Evolutionary conservation across 1,140 invertebrate genomes (phyloP).

Genomic region (Melipona quadrifasciata): DNA sequence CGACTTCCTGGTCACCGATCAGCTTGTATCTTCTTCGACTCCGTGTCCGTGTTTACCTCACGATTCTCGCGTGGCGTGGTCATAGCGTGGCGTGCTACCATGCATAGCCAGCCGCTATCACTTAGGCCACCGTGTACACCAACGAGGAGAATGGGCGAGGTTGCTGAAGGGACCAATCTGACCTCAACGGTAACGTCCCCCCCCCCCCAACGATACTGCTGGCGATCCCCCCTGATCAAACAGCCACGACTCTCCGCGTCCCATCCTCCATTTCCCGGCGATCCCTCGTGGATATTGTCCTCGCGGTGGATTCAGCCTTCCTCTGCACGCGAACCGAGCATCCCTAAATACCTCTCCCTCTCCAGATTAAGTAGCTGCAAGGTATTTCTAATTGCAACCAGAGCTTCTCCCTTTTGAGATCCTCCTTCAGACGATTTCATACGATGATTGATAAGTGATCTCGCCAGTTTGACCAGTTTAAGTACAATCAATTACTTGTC

Average conservation of each 20-base stretch:
- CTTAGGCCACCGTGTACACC: slow-evolving; percentile 5
- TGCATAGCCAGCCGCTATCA: slow-evolving; percentile 47
- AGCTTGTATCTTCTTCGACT: slow-evolving; percentile 63
- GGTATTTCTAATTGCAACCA: too few relatives aligned
- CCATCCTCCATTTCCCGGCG: slow-evolving; percentile 42
- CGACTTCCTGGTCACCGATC: slow-evolving; percentile 62
- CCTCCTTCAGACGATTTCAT: too few relatives aligned
- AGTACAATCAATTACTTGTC: too few relatives aligned
- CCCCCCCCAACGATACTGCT: slow-evolving; percentile 49
- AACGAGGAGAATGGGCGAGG: slow-evolving; percentile 53
- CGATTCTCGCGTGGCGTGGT: slow-evolving; percentile 57
- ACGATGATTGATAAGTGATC: too few relatives aligned
- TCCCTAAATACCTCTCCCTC: neutral
- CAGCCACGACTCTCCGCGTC: slow-evolving; percentile 32
- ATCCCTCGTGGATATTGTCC: neutral
- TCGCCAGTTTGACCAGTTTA: too few relatives aligned
- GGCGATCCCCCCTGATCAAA: slow-evolving; percentile 49
- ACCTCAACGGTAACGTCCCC: slow-evolving; percentile 71
- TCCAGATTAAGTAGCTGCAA: neutral
- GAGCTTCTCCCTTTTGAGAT: too few relatives aligned
- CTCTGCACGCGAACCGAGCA: neutral
- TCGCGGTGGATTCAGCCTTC: neutral
- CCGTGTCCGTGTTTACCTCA: slow-evolving; percentile 63
- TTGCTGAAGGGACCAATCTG: slow-evolving; percentile 62
- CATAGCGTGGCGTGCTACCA: slow-evolving; percentile 60